A percentile compares a stretch with the other conserved stretches of the same genome.
These are phyloP conservation scores for Bathynomus jamesi DNA, from an alignment of 1,140 invertebrate species.

Conservation along the genomic window DNA sequence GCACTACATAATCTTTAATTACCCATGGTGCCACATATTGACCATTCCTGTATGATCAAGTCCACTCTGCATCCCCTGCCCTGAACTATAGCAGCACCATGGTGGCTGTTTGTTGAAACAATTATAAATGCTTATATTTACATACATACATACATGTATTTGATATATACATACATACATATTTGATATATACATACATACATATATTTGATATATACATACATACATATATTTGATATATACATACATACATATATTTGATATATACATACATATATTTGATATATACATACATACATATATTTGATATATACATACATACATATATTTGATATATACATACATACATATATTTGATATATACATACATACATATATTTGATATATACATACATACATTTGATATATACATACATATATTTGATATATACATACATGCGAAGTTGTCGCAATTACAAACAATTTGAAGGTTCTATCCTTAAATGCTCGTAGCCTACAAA, in stretches of 20 bases:
- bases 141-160: neutral
- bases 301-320: neutral
- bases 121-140: neutral
- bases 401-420: neutral
- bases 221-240: neutral
- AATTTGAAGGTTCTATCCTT: no score
- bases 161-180: neutral
- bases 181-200: neutral
- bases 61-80: no score
- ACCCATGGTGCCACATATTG: no score
- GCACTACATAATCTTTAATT: no score
- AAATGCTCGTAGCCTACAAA: no score
- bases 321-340: neutral
- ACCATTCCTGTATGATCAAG: no score
- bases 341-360: neutral
- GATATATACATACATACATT: neutral
- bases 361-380: neutral
- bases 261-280: no score
- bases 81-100: no score
- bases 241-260: neutral
- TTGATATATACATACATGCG: no score
- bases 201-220: neutral
- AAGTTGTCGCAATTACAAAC: no score
- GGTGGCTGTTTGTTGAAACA: no score
- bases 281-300: neutral